A percentile compares a stretch with the other conserved stretches of the same genome.
These are phyloP conservation scores for Leptoclinus maculatus DNA, from an alignment of 2,797 vertebrate species.

Conservation along the genomic window DNA sequence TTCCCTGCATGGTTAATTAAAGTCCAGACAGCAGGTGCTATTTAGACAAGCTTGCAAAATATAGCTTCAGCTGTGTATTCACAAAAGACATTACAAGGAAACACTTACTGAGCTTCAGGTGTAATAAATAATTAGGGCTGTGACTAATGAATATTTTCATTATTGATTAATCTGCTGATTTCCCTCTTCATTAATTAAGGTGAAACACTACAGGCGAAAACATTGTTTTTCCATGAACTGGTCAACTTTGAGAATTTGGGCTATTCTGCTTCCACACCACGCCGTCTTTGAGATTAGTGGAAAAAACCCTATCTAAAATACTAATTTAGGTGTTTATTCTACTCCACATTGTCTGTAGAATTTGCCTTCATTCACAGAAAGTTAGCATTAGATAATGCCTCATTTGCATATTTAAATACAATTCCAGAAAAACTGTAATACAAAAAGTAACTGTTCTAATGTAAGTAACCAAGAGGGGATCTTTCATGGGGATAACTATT, in stretches of 20 bases:
- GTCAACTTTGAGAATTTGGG: neutral
- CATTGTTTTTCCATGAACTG: neutral
- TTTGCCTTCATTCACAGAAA: neutral
- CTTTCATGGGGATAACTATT: no score
- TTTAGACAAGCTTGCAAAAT: slow-evolving; percentile 56
- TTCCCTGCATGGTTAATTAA: slow-evolving; percentile 72
- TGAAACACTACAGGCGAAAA: neutral
- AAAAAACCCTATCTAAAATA: neutral
- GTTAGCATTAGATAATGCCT: neutral
- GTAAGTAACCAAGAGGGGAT: no score
- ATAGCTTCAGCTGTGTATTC: slow-evolving; percentile 37
- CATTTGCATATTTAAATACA: neutral
- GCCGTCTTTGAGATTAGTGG: no score
- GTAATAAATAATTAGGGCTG: neutral
- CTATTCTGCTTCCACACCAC: neutral
- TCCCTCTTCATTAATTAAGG: neutral
- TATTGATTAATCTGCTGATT: slow-evolving; percentile 15
- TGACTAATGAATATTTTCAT: slow-evolving; percentile 11
- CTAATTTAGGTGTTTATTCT: neutral
- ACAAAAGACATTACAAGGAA: slow-evolving; percentile 20
- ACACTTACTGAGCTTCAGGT: slow-evolving; percentile 13
- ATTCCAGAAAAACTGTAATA: neutral
- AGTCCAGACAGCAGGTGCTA: slow-evolving; percentile 64
- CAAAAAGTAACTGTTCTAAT: no score
- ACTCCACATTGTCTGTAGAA: neutral